A percentile compares a stretch with the other conserved stretches of the same genome.
These are phyloP conservation scores for Clanis bilineata DNA, from an alignment of 2,888 invertebrate species.

Conservation along the genomic window DNA sequence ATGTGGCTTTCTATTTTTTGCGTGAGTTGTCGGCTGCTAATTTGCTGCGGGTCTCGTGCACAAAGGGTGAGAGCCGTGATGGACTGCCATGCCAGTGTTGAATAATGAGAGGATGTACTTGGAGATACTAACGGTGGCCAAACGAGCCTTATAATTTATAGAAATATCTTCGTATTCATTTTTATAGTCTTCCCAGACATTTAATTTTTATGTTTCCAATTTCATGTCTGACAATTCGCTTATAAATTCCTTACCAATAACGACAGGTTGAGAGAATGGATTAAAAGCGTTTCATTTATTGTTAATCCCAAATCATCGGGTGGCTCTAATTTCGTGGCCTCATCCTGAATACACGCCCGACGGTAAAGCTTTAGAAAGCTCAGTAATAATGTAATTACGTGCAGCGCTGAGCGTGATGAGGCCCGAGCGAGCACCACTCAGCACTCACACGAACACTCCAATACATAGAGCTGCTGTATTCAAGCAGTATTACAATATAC, in stretches of 20 bases:
- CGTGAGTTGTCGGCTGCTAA: conserved; percentile 2
- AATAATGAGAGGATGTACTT: not conserved
- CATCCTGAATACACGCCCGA: not conserved
- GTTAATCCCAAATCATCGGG: too few relatives aligned
- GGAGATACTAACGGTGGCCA: not conserved
- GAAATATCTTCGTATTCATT: not conserved
- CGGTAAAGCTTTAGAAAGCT: not conserved
- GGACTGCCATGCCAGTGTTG: not conserved
- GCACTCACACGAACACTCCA: not conserved
- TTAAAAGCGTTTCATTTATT: too few relatives aligned
- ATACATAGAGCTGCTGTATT: not conserved
- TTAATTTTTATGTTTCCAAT: too few relatives aligned
- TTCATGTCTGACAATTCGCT: too few relatives aligned
- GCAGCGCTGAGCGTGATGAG: not conserved
- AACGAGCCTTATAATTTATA: too few relatives aligned
- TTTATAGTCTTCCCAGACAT: too few relatives aligned
- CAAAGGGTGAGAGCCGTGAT: conserved; percentile 11
- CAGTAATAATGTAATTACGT: not conserved
- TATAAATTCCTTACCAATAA: too few relatives aligned
- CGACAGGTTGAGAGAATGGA: too few relatives aligned
- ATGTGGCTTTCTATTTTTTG: conserved; percentile 49
- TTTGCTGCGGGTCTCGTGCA: not conserved
- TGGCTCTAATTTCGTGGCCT: not conserved
- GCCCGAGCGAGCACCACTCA: too few relatives aligned
- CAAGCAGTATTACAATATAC: not conserved